These are phyloP conservation scores for Caenorhabditis macrosperma DNA, from an alignment of 2,888 invertebrate genomes.

Conservation along the genomic window DNA sequence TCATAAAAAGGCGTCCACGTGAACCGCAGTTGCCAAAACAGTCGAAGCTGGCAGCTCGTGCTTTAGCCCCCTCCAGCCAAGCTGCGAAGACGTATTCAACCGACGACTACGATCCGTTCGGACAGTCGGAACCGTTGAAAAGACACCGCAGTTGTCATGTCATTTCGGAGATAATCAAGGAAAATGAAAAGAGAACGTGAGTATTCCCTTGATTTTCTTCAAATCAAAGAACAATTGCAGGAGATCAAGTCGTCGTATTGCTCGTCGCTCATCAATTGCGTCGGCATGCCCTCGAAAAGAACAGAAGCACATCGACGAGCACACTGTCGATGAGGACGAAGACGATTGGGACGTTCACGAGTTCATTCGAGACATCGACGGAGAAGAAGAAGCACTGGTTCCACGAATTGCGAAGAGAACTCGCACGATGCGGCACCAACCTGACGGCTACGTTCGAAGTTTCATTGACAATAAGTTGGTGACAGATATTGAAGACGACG, in stretches of 20 bases:
- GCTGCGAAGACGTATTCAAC: constrained; percentile 57
- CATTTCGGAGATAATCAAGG: constrained; percentile 50
- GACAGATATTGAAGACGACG: constrained; percentile 68
- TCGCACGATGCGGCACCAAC: constrained; percentile 71
- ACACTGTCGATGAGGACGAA: constrained; percentile 30
- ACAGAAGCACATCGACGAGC: constrained; percentile 33
- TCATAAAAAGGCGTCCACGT: constrained; percentile 85
- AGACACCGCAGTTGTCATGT: constrained; percentile 51
- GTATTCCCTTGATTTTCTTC: neutral
- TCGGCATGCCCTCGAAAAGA: constrained; percentile 54
- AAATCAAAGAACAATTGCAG: neutral
- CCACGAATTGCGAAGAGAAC: constrained; percentile 67
- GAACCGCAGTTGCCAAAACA: constrained; percentile 61
- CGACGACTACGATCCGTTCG: constrained; percentile 52
- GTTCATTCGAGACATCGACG: constrained; percentile 35
- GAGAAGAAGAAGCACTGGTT: constrained; percentile 54
- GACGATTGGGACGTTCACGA: constrained; percentile 51
- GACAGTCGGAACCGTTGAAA: constrained; percentile 52
- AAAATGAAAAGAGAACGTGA: constrained; percentile 48
- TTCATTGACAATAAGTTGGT: constrained; percentile 73
- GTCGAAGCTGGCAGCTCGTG: constrained; percentile 51
- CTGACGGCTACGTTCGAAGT: constrained; percentile 71
- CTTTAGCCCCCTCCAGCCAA: constrained; percentile 65
- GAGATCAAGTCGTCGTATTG: constrained; percentile 34
- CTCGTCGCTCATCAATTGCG: constrained; percentile 50